Evolutionary conservation across 2,888 invertebrate genomes (phyloP).

Genomic region (Mylabris sibirica): DNA sequence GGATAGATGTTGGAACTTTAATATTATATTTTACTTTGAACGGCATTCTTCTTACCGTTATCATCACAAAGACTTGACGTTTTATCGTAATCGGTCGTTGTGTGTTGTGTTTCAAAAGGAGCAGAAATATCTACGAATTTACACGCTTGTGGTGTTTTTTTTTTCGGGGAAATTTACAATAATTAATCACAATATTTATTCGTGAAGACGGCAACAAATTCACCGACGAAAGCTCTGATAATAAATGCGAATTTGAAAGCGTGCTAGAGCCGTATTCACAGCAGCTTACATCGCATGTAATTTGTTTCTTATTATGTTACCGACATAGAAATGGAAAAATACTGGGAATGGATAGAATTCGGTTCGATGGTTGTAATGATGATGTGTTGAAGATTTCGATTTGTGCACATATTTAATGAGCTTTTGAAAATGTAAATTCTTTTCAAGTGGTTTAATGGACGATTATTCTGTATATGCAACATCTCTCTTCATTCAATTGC

Average conservation of each 20-base stretch:
- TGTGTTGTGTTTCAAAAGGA: not conserved
- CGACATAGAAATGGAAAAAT: not conserved
- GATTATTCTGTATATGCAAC: conserved; percentile 11
- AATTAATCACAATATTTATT: too few relatives aligned
- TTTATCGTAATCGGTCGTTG: too few relatives aligned
- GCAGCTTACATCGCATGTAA: too few relatives aligned
- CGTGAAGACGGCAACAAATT: too few relatives aligned
- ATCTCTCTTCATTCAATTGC: conserved; percentile 25
- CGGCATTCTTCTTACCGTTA: too few relatives aligned
- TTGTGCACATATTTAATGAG: conserved; percentile 46
- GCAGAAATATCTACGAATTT: not conserved
- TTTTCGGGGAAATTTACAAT: too few relatives aligned
- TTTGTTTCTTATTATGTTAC: not conserved
- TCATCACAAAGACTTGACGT: too few relatives aligned
- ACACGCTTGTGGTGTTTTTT: not conserved
- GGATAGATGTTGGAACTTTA: not conserved
- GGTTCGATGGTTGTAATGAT: not conserved
- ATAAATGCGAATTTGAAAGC: too few relatives aligned
- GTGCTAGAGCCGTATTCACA: too few relatives aligned
- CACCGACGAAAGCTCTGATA: too few relatives aligned
- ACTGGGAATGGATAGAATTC: not conserved
- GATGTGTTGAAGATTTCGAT: not conserved
- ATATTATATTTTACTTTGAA: too few relatives aligned
- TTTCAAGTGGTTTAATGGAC: conserved; percentile 32
- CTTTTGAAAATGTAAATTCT: conserved; percentile 50